Evolutionary conservation across 2,113 vertebrate species (phyloP).

Genomic region (Brachyhypopomus occidentalis): DNA sequence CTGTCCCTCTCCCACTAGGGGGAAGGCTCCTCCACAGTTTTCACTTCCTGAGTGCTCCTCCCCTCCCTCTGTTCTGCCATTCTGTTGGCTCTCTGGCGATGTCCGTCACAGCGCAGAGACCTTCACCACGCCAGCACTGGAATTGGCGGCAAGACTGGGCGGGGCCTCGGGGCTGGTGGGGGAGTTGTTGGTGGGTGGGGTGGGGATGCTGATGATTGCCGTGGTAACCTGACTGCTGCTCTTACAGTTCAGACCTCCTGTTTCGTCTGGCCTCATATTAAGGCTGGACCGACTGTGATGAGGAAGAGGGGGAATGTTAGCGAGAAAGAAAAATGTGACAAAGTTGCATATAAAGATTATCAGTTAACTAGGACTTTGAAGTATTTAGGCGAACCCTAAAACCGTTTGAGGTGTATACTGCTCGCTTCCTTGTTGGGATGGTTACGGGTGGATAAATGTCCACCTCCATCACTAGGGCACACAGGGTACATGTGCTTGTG

Average conservation of each 20-base stretch:
- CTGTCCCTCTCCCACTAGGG: constrained; percentile 69
- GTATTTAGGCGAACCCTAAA: too few species aligned
- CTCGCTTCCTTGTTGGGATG: too few species aligned
- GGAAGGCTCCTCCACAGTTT: constrained; percentile 63
- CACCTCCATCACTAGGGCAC: background rate
- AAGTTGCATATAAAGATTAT: too few species aligned
- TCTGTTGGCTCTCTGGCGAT: constrained; percentile 24
- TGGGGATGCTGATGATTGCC: constrained; percentile 98
- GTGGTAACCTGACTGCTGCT: constrained; percentile 89
- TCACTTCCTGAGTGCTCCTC: constrained; percentile 60
- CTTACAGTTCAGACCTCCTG: constrained; percentile 91
- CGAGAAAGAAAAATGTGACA: background rate
- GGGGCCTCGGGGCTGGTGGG: constrained; percentile 73
- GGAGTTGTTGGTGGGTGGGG: constrained; percentile 85
- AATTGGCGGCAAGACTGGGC: constrained; percentile 72
- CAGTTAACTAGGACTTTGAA: too few species aligned
- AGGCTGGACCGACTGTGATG: constrained; percentile 93
- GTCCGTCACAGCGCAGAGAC: constrained; percentile 90
- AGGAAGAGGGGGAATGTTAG: constrained; percentile 3
- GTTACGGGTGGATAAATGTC: background rate
- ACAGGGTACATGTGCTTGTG: background rate
- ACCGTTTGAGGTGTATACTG: too few species aligned
- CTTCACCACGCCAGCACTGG: constrained; percentile 83
- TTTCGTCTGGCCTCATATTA: constrained; percentile 92
- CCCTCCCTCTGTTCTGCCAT: constrained; percentile 52